phyloP scores from a whole-genome alignment of 2,113 vertebrate species.

The Phasianus colchicus region DNA sequence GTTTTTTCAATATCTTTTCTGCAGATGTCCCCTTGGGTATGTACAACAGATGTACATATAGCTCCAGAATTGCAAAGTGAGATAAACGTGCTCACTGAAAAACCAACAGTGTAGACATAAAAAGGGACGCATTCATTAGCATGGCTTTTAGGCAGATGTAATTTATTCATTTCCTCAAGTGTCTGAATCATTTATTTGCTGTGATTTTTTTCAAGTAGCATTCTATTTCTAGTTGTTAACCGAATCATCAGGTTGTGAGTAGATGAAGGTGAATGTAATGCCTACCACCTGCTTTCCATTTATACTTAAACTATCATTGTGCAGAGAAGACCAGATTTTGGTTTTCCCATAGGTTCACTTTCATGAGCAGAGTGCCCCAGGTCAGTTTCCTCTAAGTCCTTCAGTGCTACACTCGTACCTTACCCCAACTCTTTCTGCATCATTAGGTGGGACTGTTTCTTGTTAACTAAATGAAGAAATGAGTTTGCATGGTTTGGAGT shows the following conservation, averaged over 20 bases:
- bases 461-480: neutral
- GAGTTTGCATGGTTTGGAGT: neutral
- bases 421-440: neutral
- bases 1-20: neutral
- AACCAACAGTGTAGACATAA: neutral
- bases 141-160: neutral
- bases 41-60: neutral
- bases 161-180: neutral
- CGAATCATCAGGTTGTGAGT: neutral
- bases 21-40: neutral
- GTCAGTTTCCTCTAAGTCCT: neutral
- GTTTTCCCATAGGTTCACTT: neutral
- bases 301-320: neutral
- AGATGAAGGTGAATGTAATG: neutral
- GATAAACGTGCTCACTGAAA: neutral
- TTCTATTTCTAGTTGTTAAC: neutral
- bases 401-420: neutral
- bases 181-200: constrained; percentile 14
- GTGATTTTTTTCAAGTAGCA: neutral
- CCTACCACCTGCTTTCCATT: neutral
- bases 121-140: neutral
- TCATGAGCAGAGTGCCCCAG: rapidly evolving
- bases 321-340: neutral
- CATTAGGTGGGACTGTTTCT: neutral
- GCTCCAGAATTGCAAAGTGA: neutral